Percentiles rank a stretch among this genome's conserved stretches.
Evolutionary conservation across 2,888 invertebrate genomes (phyloP).

Genomic region (Amblyteles armatorius): DNA sequence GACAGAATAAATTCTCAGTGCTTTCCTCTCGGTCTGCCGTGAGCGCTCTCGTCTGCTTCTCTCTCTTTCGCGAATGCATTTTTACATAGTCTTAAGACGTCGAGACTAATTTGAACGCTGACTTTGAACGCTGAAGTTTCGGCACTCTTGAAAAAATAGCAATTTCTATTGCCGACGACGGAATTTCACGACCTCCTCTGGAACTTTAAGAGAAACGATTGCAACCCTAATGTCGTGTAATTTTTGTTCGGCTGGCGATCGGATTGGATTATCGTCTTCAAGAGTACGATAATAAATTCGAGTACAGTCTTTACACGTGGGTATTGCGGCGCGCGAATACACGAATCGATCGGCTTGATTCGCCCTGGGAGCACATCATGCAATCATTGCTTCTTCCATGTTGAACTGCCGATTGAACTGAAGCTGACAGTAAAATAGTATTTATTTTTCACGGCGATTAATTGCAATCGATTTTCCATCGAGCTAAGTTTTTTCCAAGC

Average conservation of each 20-base stretch:
- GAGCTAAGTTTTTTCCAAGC: neutral
- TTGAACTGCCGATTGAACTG: neutral
- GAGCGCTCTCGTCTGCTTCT: too few species aligned
- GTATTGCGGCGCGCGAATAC: neutral
- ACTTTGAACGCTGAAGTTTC: too few species aligned
- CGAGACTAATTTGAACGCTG: too few species aligned
- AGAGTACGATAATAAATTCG: conserved; percentile 1
- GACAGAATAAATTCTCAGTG: too few species aligned
- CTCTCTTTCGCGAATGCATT: too few species aligned
- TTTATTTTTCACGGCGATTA: neutral
- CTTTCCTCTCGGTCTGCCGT: too few species aligned
- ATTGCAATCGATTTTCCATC: neutral
- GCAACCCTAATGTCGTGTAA: too few species aligned
- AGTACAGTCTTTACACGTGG: neutral
- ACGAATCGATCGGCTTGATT: conserved; percentile 2
- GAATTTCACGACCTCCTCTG: too few species aligned
- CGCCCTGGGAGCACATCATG: neutral
- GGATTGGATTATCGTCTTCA: neutral
- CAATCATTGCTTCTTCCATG: neutral
- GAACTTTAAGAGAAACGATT: too few species aligned
- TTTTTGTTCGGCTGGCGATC: neutral
- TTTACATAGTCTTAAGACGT: too few species aligned
- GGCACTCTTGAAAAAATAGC: too few species aligned
- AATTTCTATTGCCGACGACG: too few species aligned
- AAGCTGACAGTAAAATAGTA: neutral